Conservation (phyloP, 2,888 invertebrate species). For the Aproaerema taeniolella region DNA sequence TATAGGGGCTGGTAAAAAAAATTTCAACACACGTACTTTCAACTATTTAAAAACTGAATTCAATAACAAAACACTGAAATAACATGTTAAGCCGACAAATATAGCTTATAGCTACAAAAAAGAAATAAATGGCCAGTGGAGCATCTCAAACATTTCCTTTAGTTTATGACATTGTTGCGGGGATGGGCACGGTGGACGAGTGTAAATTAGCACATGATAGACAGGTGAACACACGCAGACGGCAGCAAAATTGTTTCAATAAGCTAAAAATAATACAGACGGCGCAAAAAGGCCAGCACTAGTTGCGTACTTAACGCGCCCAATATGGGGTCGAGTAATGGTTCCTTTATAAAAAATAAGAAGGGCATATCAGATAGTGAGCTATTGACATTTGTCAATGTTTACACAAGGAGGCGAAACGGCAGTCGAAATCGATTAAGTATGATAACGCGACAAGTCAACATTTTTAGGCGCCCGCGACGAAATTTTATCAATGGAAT, state of each 20-base stretch:
- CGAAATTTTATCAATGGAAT: constrained; percentile 52
- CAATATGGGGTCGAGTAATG: constrained; percentile 53
- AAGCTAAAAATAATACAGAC: constrained; percentile 61
- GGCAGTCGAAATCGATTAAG: constrained; percentile 73
- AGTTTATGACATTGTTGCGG: constrained; percentile 50
- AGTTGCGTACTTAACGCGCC: constrained; percentile 38
- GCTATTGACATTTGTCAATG: constrained; percentile 65
- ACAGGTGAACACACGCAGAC: constrained; percentile 69
- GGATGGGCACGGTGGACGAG: constrained; percentile 45
- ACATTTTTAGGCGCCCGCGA: constrained; percentile 60
- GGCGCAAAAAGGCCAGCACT: constrained; percentile 29
- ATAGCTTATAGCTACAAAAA: too few species aligned
- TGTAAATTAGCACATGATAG: constrained; percentile 66
- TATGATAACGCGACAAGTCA: constrained; percentile 58
- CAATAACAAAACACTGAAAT: too few species aligned
- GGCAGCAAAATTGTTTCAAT: constrained; percentile 63
- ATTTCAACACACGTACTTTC: too few species aligned
- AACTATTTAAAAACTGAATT: too few species aligned
- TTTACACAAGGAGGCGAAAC: constrained; percentile 72
- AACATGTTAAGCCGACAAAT: too few species aligned
- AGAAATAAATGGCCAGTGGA: constrained; percentile 30
- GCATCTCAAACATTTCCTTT: constrained; percentile 62
- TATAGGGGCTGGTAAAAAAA: too few species aligned
- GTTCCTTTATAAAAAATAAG: constrained; percentile 52
- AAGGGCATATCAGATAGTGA: constrained; percentile 66